phyloP scores from a whole-genome alignment of 2,888 invertebrate genomes.

The Graphium colonna region DNA sequence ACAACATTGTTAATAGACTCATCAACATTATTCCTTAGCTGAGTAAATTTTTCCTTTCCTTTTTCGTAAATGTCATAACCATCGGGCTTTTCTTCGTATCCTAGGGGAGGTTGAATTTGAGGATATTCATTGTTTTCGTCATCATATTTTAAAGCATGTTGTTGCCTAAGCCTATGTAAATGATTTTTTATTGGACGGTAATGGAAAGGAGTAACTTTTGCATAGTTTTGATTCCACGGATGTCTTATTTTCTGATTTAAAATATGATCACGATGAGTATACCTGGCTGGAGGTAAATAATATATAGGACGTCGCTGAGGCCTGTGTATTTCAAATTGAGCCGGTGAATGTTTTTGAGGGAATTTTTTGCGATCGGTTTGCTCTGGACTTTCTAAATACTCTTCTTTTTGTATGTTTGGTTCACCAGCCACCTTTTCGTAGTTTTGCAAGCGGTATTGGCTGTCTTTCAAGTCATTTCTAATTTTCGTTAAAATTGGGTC shows the following conservation, averaged over 20 bases:
- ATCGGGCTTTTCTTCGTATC: slow-evolving; percentile 59
- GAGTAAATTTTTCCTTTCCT: slow-evolving; percentile 62
- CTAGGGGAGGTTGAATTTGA: slow-evolving; percentile 46
- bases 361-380: slow-evolving; percentile 55
- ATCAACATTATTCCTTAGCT: slow-evolving; percentile 62
- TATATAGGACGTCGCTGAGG: slow-evolving; percentile 63
- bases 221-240: slow-evolving; percentile 64
- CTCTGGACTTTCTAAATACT: slow-evolving; percentile 61
- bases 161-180: slow-evolving; percentile 57
- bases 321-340: slow-evolving; percentile 59
- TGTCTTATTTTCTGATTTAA: slow-evolving; percentile 63
- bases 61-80: slow-evolving; percentile 78
- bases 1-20: slow-evolving; percentile 58
- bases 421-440: slow-evolving; percentile 60
- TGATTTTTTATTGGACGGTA: slow-evolving; percentile 67
- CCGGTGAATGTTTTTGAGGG: slow-evolving; percentile 57
- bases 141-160: slow-evolving; percentile 65
- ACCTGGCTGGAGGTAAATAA: slow-evolving; percentile 44
- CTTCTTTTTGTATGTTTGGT: slow-evolving; percentile 50
- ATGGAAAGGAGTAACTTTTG: slow-evolving; percentile 64
- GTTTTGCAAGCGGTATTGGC: slow-evolving; percentile 50
- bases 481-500: slow-evolving; percentile 61
- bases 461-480: slow-evolving; percentile 52
- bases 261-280: slow-evolving; percentile 45
- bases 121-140: slow-evolving; percentile 74